Conservation (phyloP, 1,140 invertebrate genomes). For the Neodiprion pinetum region DNA sequence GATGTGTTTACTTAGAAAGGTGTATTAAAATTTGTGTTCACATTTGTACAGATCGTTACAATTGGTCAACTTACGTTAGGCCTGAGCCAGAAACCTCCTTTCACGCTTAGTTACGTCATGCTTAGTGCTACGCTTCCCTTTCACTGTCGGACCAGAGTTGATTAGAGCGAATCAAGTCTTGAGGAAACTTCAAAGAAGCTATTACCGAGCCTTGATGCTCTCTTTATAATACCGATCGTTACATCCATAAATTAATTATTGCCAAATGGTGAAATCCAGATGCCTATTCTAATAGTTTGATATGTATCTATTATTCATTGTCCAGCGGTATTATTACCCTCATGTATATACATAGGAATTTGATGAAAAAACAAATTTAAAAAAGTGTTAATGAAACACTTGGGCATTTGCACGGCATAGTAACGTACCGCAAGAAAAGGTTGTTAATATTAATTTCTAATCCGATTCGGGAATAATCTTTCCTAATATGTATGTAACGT, state of each 20-base stretch:
- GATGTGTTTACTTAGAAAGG: neutral
- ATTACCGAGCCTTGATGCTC: neutral
- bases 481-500: slow-evolving; percentile 29
- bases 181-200: slow-evolving; percentile 5
- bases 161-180: neutral
- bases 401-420: slow-evolving; percentile 37
- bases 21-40: slow-evolving; percentile 8
- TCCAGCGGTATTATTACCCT: neutral
- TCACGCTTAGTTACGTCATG: slow-evolving; percentile 7
- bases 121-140: slow-evolving; percentile 6
- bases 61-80: slow-evolving; percentile 5
- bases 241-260: neutral
- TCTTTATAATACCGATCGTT: neutral
- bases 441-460: slow-evolving; percentile 39
- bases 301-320: neutral
- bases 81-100: slow-evolving; percentile 4
- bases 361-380: neutral
- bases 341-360: too few species aligned
- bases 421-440: slow-evolving; percentile 34
- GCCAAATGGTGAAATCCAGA: neutral
- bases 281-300: neutral
- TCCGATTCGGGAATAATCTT: slow-evolving; percentile 31
- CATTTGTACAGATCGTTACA: slow-evolving; percentile 7
- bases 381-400: neutral
- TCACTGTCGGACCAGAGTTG: slow-evolving; percentile 6